Base-by-base conservation (phyloP, 2,888 invertebrate genomes). In the Lycia hirtaria region DNA sequence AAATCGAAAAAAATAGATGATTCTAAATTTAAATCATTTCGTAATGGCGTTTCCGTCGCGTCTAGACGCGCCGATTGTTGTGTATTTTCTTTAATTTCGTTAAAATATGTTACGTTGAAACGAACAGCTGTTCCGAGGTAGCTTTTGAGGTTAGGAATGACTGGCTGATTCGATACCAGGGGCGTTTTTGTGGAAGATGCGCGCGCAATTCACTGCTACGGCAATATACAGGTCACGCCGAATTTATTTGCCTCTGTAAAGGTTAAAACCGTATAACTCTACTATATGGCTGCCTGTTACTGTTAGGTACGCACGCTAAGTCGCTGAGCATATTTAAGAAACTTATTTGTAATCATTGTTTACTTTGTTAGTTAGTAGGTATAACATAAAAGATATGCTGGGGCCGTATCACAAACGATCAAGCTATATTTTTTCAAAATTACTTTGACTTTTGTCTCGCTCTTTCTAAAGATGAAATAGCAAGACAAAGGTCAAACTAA, bases 11-110 rank as follows among this genome's bases (percentile, higher is more conserved):
- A 85, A 77, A 79, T 70, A 73, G 69, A 73, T 68, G 67, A 72
- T 81, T 87, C 91, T 89, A 91, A 81, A 80, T 87, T 86, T 88
- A 82, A 88, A 87, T 80, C 68, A 86, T 90, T 89, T 88, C 85
- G 87, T 84, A 88, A 89, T 75, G 72, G 71, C 73, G 71, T 52
- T 71, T 72, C 74, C 74, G 77, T 67, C 70, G 78, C 75, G 86
- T 79, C 80, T 78, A 78, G 82, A 74, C 81, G 80, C 68, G 80
- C 68, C 38, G 48, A 54, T 59, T 52, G 58, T 58, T 56, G 52
- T 38, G 26, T 51, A 22, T 26, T 51, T 33, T 24, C 6, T 35
- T 4, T 32, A 26, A 63, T 69, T 62, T 72, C 3, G 60, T 58
- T 69, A 64, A 70, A 68, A 71, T 67, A 71, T 71, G 26, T 64